A percentile compares a stretch with the other conserved stretches of the same genome.
Evolutionary conservation across 2,888 invertebrate genomes (phyloP).

Genomic region (Imbricaverruca yamaguchii): DNA sequence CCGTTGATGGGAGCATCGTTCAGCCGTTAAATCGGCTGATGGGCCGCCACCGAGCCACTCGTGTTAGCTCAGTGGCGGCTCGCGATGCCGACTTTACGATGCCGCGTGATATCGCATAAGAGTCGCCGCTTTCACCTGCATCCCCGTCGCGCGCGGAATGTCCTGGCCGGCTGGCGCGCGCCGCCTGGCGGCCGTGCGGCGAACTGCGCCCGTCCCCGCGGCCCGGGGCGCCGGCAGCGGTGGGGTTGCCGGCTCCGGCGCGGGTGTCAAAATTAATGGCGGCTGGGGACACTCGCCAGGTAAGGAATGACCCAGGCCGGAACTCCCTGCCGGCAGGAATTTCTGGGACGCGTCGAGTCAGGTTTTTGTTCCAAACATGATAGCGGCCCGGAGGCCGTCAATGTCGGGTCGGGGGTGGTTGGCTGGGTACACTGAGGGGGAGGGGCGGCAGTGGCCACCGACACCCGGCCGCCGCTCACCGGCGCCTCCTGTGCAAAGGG

Average conservation of each 20-base stretch:
- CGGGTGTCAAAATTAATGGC: slow-evolving; percentile 10
- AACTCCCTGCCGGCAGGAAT: not conserved
- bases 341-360: not conserved
- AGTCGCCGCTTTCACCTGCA: not conserved
- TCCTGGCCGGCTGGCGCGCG: not conserved
- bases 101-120: not conserved
- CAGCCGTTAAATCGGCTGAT: too few relatives aligned
- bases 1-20: too few relatives aligned
- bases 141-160: slow-evolving; percentile 6
- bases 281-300: not conserved
- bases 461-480: not conserved
- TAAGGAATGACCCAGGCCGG: not conserved
- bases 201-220: not conserved
- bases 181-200: not conserved
- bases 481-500: not conserved
- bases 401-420: too few relatives aligned
- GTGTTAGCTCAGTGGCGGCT: too few relatives aligned
- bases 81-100: not conserved
- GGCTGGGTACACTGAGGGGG: not conserved
- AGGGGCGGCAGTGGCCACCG: not conserved
- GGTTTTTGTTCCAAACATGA: not conserved
- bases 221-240: not conserved
- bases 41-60: too few relatives aligned
- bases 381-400: not conserved
- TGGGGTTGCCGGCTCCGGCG: not conserved